Evolutionary conservation across 2,113 vertebrate genomes (phyloP).

Genomic region (Psilopsiagon aurifrons): DNA sequence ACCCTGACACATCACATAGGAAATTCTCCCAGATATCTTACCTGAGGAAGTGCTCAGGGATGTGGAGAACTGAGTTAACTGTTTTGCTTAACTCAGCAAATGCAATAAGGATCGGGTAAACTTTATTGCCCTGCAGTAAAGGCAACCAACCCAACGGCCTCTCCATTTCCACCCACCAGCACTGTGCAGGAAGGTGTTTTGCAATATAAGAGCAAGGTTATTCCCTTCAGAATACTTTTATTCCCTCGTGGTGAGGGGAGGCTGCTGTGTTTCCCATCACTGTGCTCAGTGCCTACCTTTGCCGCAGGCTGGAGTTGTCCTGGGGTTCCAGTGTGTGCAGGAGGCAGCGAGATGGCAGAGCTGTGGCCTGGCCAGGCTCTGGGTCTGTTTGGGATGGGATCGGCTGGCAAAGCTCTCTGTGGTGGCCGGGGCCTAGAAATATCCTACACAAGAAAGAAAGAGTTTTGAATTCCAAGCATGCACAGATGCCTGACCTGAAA

Average conservation of each 20-base stretch:
- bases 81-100: not conserved
- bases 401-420: constrained; percentile 77
- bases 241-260: not conserved
- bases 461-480: not conserved
- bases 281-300: not conserved
- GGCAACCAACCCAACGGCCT: not conserved
- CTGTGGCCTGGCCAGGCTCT: not conserved
- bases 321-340: not conserved
- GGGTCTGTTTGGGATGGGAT: constrained; percentile 63
- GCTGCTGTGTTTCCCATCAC: not conserved
- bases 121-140: not conserved
- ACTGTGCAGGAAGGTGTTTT: not conserved
- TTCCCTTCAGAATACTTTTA: not conserved
- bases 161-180: accelerated
- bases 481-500: not conserved
- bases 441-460: constrained; percentile 49
- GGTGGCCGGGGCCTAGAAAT: constrained; percentile 70
- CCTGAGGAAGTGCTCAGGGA: not conserved
- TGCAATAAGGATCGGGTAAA: not conserved
- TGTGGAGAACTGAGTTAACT: not conserved
- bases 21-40: not conserved
- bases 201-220: not conserved
- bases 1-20: accelerated
- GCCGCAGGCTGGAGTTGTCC: not conserved
- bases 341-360: not conserved